A percentile compares a stretch with the other conserved stretches of the same genome.
Evolutionary conservation across 2,113 vertebrate genomes (phyloP).

Genomic region (Etheostoma spectabile): DNA sequence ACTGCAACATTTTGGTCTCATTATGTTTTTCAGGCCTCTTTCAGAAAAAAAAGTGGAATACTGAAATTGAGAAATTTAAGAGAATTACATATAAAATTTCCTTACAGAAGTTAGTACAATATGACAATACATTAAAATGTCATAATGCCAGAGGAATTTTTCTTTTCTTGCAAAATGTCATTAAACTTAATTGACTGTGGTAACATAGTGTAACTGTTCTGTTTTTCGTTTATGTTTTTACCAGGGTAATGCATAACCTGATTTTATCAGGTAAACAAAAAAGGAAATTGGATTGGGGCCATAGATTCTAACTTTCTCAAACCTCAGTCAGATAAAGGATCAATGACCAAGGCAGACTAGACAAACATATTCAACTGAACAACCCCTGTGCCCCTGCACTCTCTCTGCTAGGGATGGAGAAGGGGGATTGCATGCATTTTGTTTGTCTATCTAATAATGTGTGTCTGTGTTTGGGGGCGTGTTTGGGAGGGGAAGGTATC

Average conservation of each 20-base stretch:
- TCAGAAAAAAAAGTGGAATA: slow-evolving; percentile 11
- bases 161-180: neutral
- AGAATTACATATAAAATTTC: slow-evolving; percentile 8
- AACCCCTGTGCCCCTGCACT: no score
- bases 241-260: neutral
- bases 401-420: no score
- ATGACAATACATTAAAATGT: neutral
- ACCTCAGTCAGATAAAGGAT: no score
- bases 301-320: no score
- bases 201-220: neutral
- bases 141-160: neutral
- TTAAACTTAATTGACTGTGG: neutral
- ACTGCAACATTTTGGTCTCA: slow-evolving; percentile 49
- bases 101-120: neutral
- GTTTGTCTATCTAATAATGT: no score
- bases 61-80: neutral
- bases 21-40: slow-evolving; percentile 22
- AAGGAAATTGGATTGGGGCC: no score
- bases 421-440: no score
- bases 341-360: no score
- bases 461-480: no score
- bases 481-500: no score
- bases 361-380: no score
- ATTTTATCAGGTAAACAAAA: no score
- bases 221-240: neutral